Evolutionary conservation across 2,113 vertebrate species (phyloP).

Genomic region (Bagarius yarrelli): DNA sequence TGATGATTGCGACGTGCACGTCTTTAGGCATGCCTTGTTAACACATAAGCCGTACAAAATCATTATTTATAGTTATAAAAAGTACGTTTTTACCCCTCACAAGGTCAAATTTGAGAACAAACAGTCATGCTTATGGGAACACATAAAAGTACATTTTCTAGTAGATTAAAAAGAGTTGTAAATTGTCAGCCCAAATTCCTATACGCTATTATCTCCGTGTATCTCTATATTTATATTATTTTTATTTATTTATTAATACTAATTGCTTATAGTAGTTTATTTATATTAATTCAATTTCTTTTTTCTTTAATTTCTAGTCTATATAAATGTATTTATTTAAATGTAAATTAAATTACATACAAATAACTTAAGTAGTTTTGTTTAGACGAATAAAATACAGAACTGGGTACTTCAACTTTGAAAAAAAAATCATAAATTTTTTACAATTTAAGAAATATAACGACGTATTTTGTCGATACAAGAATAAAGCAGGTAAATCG

Average conservation of each 20-base stretch:
- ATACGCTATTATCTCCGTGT: too few relatives aligned
- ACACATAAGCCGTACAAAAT: neutral
- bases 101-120: neutral
- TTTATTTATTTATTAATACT: too few relatives aligned
- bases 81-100: too few relatives aligned
- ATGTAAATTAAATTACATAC: neutral
- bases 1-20: neutral
- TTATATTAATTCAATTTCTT: too few relatives aligned
- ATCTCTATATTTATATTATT: too few relatives aligned
- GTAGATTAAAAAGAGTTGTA: too few relatives aligned
- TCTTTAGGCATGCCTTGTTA: neutral
- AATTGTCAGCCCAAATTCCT: too few relatives aligned
- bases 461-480: too few relatives aligned
- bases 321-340: neutral
- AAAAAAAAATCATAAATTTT: too few relatives aligned
- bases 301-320: neutral
- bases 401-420: neutral
- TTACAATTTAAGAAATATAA: too few relatives aligned
- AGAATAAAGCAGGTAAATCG: neutral
- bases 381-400: neutral
- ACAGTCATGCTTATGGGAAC: neutral
- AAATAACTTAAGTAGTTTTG: neutral
- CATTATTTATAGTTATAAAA: neutral
- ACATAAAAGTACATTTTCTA: neutral
- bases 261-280: too few relatives aligned